A percentile compares a stretch with the other conserved stretches of the same genome.
These are phyloP conservation scores for Synergus umbraculus DNA, from an alignment of 2,888 invertebrate species.

Conservation along the genomic window DNA sequence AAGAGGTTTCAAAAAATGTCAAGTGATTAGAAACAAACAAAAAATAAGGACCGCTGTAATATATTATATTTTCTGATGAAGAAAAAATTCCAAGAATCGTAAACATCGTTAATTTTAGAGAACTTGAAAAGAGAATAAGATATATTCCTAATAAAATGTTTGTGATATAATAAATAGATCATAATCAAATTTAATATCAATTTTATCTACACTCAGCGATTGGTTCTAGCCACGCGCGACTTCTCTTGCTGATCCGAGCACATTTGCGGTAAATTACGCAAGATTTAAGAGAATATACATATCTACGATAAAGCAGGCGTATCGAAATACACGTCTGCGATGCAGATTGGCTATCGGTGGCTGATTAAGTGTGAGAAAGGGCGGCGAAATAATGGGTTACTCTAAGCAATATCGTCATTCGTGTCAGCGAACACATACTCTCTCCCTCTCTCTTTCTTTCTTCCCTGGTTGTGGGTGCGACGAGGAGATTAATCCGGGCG, in stretches of 20 bases:
- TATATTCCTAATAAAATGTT: background rate
- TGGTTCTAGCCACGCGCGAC: slow-evolving; percentile 34
- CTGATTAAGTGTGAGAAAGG: slow-evolving; percentile 42
- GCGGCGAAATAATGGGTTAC: slow-evolving; percentile 31
- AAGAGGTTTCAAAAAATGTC: too few relatives aligned
- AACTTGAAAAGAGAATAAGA: background rate
- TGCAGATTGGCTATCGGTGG: slow-evolving; percentile 39
- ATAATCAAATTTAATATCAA: background rate
- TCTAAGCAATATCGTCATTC: slow-evolving; percentile 24
- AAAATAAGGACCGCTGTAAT: too few relatives aligned
- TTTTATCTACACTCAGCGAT: background rate
- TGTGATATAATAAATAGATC: background rate
- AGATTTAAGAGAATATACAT: slow-evolving; percentile 23
- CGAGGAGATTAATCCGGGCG: slow-evolving; percentile 6
- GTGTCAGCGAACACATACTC: slow-evolving; percentile 14
- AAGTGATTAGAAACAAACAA: too few relatives aligned
- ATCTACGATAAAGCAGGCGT: slow-evolving; percentile 35
- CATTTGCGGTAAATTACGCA: slow-evolving; percentile 39
- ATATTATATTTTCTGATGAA: background rate
- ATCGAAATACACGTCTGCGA: slow-evolving; percentile 35
- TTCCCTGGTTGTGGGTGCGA: slow-evolving; percentile 28
- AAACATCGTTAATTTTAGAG: background rate
- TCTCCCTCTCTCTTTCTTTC: background rate
- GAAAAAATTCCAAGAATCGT: background rate
- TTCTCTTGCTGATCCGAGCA: slow-evolving; percentile 19